Evolutionary conservation across 1,140 invertebrate genomes (phyloP), one percentile per base, ranked within the genome.

Genomic region (Scaptomyza pallida): DNA sequence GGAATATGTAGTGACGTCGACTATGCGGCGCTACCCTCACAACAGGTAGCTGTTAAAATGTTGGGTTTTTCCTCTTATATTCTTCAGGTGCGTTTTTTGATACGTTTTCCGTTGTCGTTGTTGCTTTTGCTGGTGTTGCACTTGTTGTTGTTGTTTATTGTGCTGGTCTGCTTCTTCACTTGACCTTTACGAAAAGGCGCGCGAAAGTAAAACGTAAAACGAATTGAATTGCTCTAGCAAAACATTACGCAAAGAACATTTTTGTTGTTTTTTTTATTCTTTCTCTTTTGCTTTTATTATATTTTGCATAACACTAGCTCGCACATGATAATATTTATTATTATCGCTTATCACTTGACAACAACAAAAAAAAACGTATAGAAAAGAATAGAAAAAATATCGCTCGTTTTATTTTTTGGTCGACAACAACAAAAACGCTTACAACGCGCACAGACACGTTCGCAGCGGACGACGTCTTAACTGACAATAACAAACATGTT

Each of bases 1-100:
- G 26, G 1, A 10, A 30, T 30, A 9, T 10, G 9, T 8, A 8
- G 23, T 9, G 8, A 30, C 26, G 26, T 9, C 26, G 26, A 30
- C 26, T 30, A 8, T 8, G 67, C 61, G 51, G 43, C 56, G 64
- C 55, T 60, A 33, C 26, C 57, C 40, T 69, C 67, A 9, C 26
- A 70, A 64, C 67, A 70, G 67, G 67, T 70, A 63, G 67, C n/a
- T n/a, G n/a, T 33, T 21, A 15, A 45, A 40, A 26, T 4, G 48
- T 33, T 12, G 33, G 26, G 44, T 17, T 13, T 17, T n/a, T 35
- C 19, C 9, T n/a, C 9, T 19, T 33, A 9, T 30, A 30, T 30
- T 9, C 5, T 40, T 57, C 52, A 65, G 44, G 52, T 57, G 33
- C 44, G 44, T 47, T 23, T 47, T 23, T 44, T 65, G 43, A 47